These are phyloP conservation scores for western clawed frog (Xenopus tropicalis) DNA, from an alignment of 2,113 vertebrate species.

Conservation along the genomic window DNA sequence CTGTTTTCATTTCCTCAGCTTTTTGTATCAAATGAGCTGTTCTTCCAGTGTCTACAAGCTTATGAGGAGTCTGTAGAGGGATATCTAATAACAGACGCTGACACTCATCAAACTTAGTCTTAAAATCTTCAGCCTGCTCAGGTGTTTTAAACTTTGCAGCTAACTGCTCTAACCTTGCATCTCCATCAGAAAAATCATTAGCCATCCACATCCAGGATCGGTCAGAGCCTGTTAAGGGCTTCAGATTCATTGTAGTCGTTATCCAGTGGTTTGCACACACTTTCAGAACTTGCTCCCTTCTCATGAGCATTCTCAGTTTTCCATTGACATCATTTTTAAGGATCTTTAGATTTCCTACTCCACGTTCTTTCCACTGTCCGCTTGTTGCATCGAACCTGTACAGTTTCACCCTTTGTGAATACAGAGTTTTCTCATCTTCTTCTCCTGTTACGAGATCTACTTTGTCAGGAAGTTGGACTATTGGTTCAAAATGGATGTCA, in stretches of 20 bases:
- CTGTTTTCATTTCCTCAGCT: constrained; percentile 97
- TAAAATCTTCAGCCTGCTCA: constrained; percentile 91
- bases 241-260: constrained; percentile 95
- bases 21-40: constrained; percentile 92
- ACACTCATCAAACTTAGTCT: constrained; percentile 92
- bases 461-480: constrained; percentile 94
- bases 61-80: constrained; percentile 94
- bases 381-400: constrained; percentile 87
- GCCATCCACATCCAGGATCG: constrained; percentile 96
- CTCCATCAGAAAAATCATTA: constrained; percentile 91
- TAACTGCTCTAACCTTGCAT: constrained; percentile 83
- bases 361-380: constrained; percentile 96
- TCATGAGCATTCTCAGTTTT: constrained; percentile 88
- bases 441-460: constrained; percentile 93
- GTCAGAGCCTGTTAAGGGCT: constrained; percentile 89
- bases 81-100: constrained; percentile 89
- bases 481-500: constrained; percentile 94
- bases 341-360: constrained; percentile 88
- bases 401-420: constrained; percentile 88
- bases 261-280: constrained; percentile 98
- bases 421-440: constrained; percentile 88
- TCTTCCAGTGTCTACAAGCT: constrained; percentile 87
- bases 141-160: constrained; percentile 93
- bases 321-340: constrained; percentile 89
- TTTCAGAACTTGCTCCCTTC: constrained; percentile 93